Evolutionary conservation across 1,140 invertebrate genomes (phyloP).

Genomic region (Drosophila tropicalis): DNA sequence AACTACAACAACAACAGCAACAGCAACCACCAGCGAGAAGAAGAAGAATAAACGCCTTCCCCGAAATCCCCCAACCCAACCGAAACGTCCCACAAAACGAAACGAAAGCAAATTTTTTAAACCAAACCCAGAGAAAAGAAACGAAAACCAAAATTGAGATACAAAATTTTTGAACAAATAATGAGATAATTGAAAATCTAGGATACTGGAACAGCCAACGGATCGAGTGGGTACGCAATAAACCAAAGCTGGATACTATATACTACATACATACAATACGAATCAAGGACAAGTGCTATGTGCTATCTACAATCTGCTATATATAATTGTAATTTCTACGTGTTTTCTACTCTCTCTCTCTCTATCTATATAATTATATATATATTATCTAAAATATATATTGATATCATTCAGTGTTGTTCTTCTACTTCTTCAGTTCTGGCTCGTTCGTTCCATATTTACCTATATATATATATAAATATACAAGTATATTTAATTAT

Average conservation of each 20-base stretch:
- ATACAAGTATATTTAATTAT: constrained; percentile 28
- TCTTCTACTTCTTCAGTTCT: constrained; percentile 55
- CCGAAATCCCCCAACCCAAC: background rate
- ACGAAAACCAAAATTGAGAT: background rate
- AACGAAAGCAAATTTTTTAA: constrained; percentile 23
- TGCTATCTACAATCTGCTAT: constrained; percentile 59
- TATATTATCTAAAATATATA: constrained; percentile 47
- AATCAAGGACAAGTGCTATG: constrained; percentile 11
- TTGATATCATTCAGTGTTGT: constrained; percentile 68
- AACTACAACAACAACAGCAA: constrained; percentile 30
- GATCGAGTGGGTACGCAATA: constrained; percentile 40
- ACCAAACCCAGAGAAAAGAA: constrained; percentile 13
- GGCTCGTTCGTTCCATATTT: constrained; percentile 76
- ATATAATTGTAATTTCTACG: constrained; percentile 69
- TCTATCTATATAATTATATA: constrained; percentile 34
- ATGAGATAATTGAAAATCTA: background rate
- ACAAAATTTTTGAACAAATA: constrained; percentile 3
- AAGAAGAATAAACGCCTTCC: constrained; percentile 23
- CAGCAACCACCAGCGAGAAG: constrained; percentile 19
- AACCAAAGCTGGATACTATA: constrained; percentile 3
- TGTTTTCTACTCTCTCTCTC: constrained; percentile 54
- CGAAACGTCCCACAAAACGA: constrained; percentile 9
- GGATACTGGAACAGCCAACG: constrained; percentile 18
- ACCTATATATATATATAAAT: constrained; percentile 14
- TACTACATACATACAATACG: constrained; percentile 1